phyloP scores from a whole-genome alignment of 2,797 vertebrate genomes.

The Liasis olivaceus region DNA sequence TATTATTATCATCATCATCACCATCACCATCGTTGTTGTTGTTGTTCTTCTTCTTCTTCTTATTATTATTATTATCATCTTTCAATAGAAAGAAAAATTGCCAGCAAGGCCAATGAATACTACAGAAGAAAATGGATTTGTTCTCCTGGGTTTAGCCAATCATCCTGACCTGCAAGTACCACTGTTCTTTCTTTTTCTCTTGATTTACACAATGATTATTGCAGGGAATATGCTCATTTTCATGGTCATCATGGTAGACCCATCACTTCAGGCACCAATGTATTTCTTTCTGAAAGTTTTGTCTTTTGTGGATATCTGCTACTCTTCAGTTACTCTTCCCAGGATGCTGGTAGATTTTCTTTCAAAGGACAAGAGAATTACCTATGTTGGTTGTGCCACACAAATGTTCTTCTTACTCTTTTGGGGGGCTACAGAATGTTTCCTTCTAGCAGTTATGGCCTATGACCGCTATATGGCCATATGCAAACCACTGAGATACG shows the following conservation, averaged over 20 bases:
- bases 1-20: no score
- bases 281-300: constrained; percentile 64
- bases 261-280: constrained; percentile 54
- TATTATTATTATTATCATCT: no score
- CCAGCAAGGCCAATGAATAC: constrained; percentile 44
- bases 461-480: constrained; percentile 58
- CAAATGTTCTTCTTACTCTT: constrained; percentile 60
- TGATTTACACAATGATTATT: constrained; percentile 40
- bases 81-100: constrained; percentile 15
- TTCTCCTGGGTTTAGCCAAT: constrained; percentile 56
- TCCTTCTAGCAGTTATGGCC: constrained; percentile 63
- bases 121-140: constrained; percentile 49
- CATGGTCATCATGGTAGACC: constrained; percentile 43
- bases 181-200: constrained; percentile 51
- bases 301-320: constrained; percentile 56
- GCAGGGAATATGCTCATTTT: constrained; percentile 56
- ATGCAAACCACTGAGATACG: constrained; percentile 54
- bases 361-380: constrained; percentile 50
- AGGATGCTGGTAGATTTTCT: constrained; percentile 59
- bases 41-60: no score
- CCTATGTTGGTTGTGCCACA: constrained; percentile 46
- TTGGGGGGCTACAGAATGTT: constrained; percentile 42
- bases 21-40: no score
- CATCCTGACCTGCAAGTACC: constrained; percentile 23
- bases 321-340: constrained; percentile 50